phyloP scores from a whole-genome alignment of 2,888 invertebrate species.

The Papilio demoleus region DNA sequence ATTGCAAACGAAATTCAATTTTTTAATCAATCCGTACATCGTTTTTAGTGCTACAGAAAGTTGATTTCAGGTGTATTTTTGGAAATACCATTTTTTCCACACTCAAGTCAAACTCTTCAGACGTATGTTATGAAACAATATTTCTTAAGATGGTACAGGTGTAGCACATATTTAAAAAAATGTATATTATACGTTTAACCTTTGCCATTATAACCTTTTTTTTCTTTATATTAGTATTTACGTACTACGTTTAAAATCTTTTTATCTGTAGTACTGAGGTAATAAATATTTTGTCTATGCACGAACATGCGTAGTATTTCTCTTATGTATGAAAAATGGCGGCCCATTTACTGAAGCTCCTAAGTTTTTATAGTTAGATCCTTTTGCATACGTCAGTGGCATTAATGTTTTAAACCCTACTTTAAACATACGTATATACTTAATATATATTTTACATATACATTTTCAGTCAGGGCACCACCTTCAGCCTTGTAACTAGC shows the following conservation, averaged over 20 bases:
- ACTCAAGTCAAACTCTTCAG: not conserved
- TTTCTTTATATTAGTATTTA: too few species aligned
- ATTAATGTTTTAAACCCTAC: not conserved
- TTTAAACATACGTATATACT: not conserved
- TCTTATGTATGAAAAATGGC: slow-evolving; percentile 1
- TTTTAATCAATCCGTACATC: slow-evolving; percentile 21
- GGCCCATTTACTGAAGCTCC: not conserved
- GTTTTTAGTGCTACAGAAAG: slow-evolving; percentile 17
- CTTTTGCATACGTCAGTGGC: slow-evolving; percentile 8
- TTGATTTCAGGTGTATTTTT: slow-evolving; percentile 11
- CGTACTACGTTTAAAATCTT: too few species aligned
- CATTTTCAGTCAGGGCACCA: too few species aligned
- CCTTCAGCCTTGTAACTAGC: too few species aligned
- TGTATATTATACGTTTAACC: too few species aligned
- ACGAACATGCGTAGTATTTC: not conserved
- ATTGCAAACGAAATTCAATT: slow-evolving; percentile 28
- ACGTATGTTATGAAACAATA: not conserved
- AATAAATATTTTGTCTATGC: slow-evolving; percentile 11
- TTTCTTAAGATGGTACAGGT: not conserved
- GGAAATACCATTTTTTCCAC: not conserved
- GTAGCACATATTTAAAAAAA: too few species aligned
- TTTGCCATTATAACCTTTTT: too few species aligned
- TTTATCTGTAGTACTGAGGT: not conserved
- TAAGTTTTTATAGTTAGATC: slow-evolving; percentile 10
- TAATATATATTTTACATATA: too few species aligned